A percentile compares a stretch with the other conserved stretches of the same genome.
These are phyloP conservation scores for Scaptomyza reducta DNA, from an alignment of 2,888 invertebrate species.

Conservation along the genomic window DNA sequence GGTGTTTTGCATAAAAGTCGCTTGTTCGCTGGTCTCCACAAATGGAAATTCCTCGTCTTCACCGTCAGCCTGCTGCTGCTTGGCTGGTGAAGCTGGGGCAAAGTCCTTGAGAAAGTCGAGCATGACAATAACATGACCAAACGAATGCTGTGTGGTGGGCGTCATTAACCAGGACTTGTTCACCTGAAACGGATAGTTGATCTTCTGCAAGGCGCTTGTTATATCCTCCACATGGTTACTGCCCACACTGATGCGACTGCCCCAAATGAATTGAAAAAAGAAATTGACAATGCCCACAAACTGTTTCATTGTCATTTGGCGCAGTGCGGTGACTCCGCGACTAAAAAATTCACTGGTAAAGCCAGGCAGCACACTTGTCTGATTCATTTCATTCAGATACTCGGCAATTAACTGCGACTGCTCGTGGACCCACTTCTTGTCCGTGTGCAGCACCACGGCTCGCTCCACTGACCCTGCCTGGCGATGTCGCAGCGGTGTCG, in stretches of 20 bases:
- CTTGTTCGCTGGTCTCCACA: constrained; percentile 54
- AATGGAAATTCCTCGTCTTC: constrained; percentile 54
- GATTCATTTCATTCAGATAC: constrained; percentile 63
- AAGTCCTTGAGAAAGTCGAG: constrained; percentile 82
- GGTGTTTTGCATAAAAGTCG: constrained; percentile 52
- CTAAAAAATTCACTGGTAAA: constrained; percentile 68
- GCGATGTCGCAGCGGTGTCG: constrained; percentile 53
- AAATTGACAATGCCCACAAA: constrained; percentile 81
- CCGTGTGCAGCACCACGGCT: constrained; percentile 63
- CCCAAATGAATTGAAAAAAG: constrained; percentile 78
- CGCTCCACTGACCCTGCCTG: constrained; percentile 72
- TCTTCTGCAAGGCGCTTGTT: constrained; percentile 74
- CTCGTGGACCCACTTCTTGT: constrained; percentile 82
- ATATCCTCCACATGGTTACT: constrained; percentile 82
- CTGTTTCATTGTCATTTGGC: constrained; percentile 83
- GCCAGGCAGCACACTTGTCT: constrained; percentile 47
- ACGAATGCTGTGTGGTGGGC: constrained; percentile 82
- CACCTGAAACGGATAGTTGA: constrained; percentile 81
- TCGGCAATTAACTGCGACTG: constrained; percentile 75
- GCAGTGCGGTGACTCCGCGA: constrained; percentile 66
- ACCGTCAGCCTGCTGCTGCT: constrained; percentile 8
- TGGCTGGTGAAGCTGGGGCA: constrained; percentile 47
- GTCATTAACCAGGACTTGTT: constrained; percentile 84
- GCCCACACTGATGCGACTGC: constrained; percentile 75
- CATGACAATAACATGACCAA: constrained; percentile 81